Conservation (phyloP, 2,113 vertebrate species). For the zebrafish (Danio rerio) region GRCz12tu NC_133197.1:20825001-20825500, state of each 20-base stretch:
- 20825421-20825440: no score
- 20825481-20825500: no score
- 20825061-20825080: constrained; percentile 49
- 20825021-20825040: constrained; percentile 70
- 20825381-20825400: no score
- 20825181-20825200: constrained; percentile 51
- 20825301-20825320: no score
- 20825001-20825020: constrained; percentile 60
- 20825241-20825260: constrained; percentile 24
- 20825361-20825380: no score
- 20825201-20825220: constrained; percentile 33
- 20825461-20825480: no score
- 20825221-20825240: constrained; percentile 45
- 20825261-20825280: not conserved
- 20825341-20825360: no score
- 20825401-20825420: no score
- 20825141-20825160: constrained; percentile 37
- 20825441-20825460: no score
- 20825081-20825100: constrained; percentile 43
- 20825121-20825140: constrained; percentile 41
- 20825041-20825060: constrained; percentile 51
- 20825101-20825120: constrained; percentile 29
- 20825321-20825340: no score
- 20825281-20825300: not conserved
- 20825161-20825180: constrained; percentile 25